Percentiles rank a stretch among this genome's conserved stretches.
phyloP scores from a whole-genome alignment of 2,797 vertebrate genomes.

The Morus bassanus region DNA sequence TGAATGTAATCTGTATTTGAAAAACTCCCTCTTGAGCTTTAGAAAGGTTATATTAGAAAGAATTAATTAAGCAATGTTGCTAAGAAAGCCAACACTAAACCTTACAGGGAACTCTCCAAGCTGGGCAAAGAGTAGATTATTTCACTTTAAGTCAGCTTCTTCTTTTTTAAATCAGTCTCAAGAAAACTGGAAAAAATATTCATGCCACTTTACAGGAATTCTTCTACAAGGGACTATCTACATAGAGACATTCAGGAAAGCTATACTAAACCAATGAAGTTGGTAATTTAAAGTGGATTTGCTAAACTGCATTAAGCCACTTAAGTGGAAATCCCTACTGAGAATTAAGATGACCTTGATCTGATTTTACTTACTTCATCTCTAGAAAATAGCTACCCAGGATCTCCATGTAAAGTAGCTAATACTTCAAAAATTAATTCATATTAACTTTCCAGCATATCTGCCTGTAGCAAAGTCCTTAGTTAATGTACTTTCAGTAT shows the following conservation, averaged over 20 bases:
- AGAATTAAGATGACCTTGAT: background rate
- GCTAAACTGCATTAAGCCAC: background rate
- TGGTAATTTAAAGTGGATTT: background rate
- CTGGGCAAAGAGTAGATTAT: background rate
- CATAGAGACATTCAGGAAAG: background rate
- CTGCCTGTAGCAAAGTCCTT: background rate
- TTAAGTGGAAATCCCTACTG: background rate
- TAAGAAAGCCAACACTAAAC: background rate
- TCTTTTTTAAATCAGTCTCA: background rate
- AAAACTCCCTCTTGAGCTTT: background rate
- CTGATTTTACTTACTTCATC: background rate
- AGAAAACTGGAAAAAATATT: background rate
- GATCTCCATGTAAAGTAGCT: background rate
- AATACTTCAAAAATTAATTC: background rate
- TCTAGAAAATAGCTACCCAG: background rate
- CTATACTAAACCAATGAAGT: background rate
- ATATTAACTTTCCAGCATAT: background rate
- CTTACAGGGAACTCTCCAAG: background rate
- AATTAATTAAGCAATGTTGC: background rate
- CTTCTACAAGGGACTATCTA: background rate
- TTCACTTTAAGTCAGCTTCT: background rate
- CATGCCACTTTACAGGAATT: background rate
- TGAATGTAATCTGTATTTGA: background rate
- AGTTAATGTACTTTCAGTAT: background rate
- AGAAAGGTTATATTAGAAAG: background rate